Conservation (phyloP, 2,888 invertebrate species). For the Taphrorychus bicolor region DNA sequence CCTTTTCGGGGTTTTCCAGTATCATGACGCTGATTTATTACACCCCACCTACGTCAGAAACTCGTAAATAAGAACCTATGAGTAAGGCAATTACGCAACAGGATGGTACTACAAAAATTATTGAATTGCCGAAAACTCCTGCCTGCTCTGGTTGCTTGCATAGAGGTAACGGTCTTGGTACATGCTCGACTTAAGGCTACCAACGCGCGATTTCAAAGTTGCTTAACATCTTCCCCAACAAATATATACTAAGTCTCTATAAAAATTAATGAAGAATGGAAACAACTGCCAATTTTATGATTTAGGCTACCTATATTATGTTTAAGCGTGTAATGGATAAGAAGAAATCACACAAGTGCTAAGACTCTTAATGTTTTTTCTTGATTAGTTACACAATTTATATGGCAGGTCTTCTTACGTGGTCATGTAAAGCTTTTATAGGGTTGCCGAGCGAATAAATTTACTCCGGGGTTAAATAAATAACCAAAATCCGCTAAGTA, state of each 20-base stretch:
- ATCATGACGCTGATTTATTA: conserved; percentile 32
- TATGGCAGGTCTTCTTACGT: conserved; percentile 14
- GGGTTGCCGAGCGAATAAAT: conserved; percentile 39
- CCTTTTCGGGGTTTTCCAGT: conserved; percentile 25
- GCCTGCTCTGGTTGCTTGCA: conserved; percentile 27
- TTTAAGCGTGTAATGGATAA: too few species aligned
- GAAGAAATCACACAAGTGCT: neutral
- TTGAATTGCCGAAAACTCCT: conserved; percentile 41
- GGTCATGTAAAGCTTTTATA: neutral
- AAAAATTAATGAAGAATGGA: neutral
- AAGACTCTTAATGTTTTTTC: conserved; percentile 26
- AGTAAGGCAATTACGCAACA: too few species aligned
- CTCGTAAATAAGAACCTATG: too few species aligned
- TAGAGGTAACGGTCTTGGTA: conserved; percentile 29
- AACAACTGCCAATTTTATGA: too few species aligned
- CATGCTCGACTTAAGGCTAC: conserved; percentile 32
- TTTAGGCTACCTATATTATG: too few species aligned
- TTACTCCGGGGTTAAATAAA: conserved; percentile 29
- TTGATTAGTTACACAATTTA: conserved; percentile 37
- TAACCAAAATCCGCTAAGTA: conserved; percentile 33
- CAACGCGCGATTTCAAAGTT: too few species aligned
- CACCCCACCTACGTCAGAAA: too few species aligned
- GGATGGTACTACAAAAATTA: conserved; percentile 30
- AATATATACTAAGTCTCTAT: neutral
- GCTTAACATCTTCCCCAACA: too few species aligned